Percentiles rank a stretch among this genome's conserved stretches.
phyloP scores from a whole-genome alignment of 2,113 vertebrate genomes.

The Nymphicus hollandicus region DNA sequence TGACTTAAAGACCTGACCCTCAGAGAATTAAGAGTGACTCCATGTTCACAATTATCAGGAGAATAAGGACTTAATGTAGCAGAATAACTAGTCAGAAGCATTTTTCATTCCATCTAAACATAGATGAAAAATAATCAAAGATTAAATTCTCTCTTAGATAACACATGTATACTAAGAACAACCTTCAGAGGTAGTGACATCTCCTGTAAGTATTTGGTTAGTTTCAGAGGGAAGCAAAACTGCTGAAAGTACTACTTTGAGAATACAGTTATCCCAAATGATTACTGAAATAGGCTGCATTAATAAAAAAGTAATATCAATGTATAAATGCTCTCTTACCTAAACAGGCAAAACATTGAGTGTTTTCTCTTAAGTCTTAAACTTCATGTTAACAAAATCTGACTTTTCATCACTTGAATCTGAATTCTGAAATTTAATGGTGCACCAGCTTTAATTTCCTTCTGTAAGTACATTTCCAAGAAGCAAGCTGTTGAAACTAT shows the following conservation, averaged over 20 bases:
- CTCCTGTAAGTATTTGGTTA: not conserved
- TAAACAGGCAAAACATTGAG: accelerated
- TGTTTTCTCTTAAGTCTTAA: not conserved
- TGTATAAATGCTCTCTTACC: not conserved
- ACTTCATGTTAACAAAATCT: not conserved
- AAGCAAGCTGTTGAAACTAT: not conserved
- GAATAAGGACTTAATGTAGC: not conserved
- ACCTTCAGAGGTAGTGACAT: not conserved
- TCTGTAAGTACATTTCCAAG: not conserved
- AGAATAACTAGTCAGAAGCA: not conserved
- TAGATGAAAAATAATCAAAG: not conserved
- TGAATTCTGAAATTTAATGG: not conserved
- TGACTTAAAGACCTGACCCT: not conserved
- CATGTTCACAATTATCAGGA: not conserved
- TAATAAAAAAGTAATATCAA: not conserved
- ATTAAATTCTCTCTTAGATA: not conserved
- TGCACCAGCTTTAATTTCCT: not conserved
- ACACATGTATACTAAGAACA: not conserved
- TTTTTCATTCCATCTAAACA: not conserved
- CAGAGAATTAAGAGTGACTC: not conserved
- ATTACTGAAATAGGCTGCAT: not conserved
- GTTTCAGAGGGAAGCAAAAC: not conserved
- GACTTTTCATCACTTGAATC: not conserved
- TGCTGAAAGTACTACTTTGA: not conserved
- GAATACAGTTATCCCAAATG: not conserved